Evolutionary conservation across 2,888 invertebrate species (phyloP).

Genomic region (Lasius fuliginosus): DNA sequence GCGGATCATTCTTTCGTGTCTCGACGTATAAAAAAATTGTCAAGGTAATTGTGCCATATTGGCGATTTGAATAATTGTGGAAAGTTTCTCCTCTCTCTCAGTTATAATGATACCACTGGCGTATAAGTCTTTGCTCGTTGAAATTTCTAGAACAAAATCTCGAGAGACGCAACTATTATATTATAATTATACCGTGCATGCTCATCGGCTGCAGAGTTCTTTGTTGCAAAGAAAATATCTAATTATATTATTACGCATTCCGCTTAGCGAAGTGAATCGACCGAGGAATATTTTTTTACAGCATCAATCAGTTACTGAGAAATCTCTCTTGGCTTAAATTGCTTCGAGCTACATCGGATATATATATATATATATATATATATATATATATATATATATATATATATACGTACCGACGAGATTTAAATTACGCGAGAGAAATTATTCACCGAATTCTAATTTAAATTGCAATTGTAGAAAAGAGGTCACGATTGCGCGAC

Average conservation of each 20-base stretch:
- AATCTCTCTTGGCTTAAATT: background rate
- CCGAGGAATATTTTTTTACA: background rate
- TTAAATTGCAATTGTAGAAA: constrained; percentile 23
- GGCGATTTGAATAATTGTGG: constrained; percentile 26
- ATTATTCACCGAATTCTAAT: background rate
- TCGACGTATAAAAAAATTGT: background rate
- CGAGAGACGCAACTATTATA: background rate
- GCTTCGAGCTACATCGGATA: background rate
- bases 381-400: background rate
- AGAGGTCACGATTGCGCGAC: constrained; percentile 12
- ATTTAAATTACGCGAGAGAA: constrained; percentile 17
- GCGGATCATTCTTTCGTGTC: background rate
- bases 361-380: background rate
- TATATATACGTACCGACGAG: background rate
- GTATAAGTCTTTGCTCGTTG: background rate
- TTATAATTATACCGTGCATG: constrained; percentile 15
- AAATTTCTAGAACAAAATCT: constrained; percentile 22
- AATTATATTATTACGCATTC: background rate
- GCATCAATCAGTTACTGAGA: background rate
- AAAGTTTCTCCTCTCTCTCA: constrained; percentile 27
- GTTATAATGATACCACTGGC: background rate
- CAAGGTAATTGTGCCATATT: constrained; percentile 9
- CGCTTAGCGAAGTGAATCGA: background rate
- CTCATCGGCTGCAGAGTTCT: constrained; percentile 20
- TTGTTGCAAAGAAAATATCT: constrained; percentile 41